Evolutionary conservation across 2,113 vertebrate genomes (phyloP).

Genomic region (Equus przewalskii): DNA sequence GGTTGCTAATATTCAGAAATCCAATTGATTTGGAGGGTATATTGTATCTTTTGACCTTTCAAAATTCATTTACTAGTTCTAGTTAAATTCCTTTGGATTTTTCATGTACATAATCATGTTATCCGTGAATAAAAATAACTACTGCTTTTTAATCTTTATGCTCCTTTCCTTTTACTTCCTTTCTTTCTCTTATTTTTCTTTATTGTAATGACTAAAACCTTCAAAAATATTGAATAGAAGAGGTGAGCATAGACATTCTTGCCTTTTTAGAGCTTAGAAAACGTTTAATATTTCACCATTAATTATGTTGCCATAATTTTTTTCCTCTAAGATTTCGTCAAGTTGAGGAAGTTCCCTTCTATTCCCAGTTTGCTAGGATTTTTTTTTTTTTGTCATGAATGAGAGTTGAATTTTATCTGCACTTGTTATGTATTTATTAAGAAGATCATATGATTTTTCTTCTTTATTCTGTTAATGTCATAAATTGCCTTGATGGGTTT

Average conservation of each 20-base stretch:
- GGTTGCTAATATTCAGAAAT: slow-evolving; percentile 7
- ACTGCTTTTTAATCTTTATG: background rate
- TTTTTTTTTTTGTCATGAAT: slow-evolving; percentile 1
- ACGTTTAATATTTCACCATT: slow-evolving; percentile 30
- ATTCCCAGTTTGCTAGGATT: background rate
- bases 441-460: background rate
- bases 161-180: background rate
- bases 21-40: background rate
- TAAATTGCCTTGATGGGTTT: background rate
- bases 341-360: background rate
- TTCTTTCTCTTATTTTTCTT: background rate
- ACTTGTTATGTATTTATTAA: background rate
- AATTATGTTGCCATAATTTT: background rate
- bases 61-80: slow-evolving; percentile 26
- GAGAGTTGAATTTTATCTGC: background rate
- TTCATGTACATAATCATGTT: background rate
- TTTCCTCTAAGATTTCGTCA: slow-evolving; percentile 30
- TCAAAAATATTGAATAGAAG: slow-evolving; percentile 3
- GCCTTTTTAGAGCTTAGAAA: slow-evolving; percentile 16
- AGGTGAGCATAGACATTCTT: background rate
- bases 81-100: slow-evolving; percentile 6
- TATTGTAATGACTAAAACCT: background rate
- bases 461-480: slow-evolving; percentile 38
- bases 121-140: slow-evolving; percentile 33
- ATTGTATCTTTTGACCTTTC: background rate